A percentile compares a stretch with the other conserved stretches of the same genome.
These are phyloP conservation scores for Parauchenoglanis punctatus DNA, from an alignment of 2,797 vertebrate species.

Conservation along the genomic window DNA sequence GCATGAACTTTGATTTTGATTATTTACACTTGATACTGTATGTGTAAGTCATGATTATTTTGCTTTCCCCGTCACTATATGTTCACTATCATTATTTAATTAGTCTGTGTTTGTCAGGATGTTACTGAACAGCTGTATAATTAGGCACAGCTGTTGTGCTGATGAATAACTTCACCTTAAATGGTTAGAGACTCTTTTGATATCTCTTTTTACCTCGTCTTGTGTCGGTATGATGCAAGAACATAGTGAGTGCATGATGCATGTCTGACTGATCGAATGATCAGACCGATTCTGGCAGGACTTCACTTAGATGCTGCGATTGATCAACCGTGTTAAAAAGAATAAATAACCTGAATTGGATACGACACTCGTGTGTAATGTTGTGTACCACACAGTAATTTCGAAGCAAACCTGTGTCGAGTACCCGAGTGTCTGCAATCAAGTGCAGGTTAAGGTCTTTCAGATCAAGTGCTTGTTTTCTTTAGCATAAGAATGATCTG, in stretches of 20 bases:
- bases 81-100: background rate
- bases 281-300: background rate
- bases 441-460: background rate
- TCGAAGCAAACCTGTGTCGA: background rate
- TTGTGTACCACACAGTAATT: background rate
- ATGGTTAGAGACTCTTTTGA: background rate
- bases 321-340: background rate
- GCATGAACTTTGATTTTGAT: background rate
- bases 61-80: background rate
- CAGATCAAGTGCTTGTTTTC: background rate
- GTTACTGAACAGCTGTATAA: background rate
- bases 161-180: background rate
- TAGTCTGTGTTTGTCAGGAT: background rate
- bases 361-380: background rate
- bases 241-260: background rate
- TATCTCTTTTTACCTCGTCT: background rate
- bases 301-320: no score
- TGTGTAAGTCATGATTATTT: background rate
- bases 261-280: background rate
- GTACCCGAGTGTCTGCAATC: background rate
- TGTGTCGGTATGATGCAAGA: constrained; percentile 3
- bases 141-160: background rate
- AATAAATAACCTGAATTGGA: background rate
- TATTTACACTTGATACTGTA: background rate
- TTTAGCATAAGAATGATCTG: background rate